phyloP scores from a whole-genome alignment of 1,140 invertebrate genomes.

The Dendrolimus kikuchii region DNA sequence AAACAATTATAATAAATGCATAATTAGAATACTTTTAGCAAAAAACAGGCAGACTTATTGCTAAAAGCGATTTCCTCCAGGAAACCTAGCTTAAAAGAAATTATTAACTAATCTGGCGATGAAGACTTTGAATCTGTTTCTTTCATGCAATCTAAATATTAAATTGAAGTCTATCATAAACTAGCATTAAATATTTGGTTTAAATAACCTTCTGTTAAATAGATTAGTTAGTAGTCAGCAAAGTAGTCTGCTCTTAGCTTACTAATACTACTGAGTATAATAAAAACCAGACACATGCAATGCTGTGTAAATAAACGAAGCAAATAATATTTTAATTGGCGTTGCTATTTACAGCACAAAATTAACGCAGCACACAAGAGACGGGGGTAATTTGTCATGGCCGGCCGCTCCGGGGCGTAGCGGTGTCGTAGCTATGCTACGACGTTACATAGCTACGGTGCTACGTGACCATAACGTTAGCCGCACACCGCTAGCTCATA shows the following conservation, averaged over 20 bases:
- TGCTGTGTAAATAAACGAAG: too few species aligned
- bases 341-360: conserved; percentile 22
- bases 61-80: too few species aligned
- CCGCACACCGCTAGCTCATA: neutral
- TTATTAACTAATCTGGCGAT: too few species aligned
- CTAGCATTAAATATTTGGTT: neutral
- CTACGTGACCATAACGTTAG: neutral
- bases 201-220: neutral
- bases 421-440: conserved; percentile 8
- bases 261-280: too few species aligned
- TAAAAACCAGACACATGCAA: too few species aligned
- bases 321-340: conserved; percentile 2
- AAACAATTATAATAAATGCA: too few species aligned
- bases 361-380: conserved; percentile 45
- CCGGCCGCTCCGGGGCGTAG: conserved; percentile 17
- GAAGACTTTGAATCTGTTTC: too few species aligned
- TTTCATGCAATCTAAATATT: neutral
- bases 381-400: conserved; percentile 51
- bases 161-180: neutral
- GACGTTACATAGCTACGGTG: conserved; percentile 7
- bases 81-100: too few species aligned
- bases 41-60: too few species aligned
- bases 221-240: too few species aligned
- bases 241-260: too few species aligned
- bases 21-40: too few species aligned